Evolutionary conservation across 2,888 invertebrate genomes (phyloP), one percentile per base, ranked within the genome.

Genomic region (Cheilosia grossa): DNA sequence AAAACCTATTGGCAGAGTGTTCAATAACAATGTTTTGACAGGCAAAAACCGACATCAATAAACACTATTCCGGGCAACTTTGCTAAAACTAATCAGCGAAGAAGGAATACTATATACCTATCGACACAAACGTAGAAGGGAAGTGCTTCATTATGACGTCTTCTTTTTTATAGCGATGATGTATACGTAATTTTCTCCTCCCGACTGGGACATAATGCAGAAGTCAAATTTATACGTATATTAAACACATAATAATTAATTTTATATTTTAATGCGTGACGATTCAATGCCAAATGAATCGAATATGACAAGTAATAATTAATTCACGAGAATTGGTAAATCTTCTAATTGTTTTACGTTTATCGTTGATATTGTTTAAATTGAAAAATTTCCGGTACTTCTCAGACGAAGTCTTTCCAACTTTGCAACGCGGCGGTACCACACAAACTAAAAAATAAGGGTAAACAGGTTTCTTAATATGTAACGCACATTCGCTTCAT

Each of bases 381-480:
- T 7, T 27, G 27, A 59, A 9, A n/a, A 4, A 10, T 10, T 6
- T 13, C 0, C 21, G 6, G 37, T 5, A 21, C 15, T 15, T 5
- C 4, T 21, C 21, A 15, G 2, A 4, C 0, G 1, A 5, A 9
- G 9, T 2, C 6, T 17, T 42, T 59, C 13, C 30, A 30, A 30
- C 30, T 40, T 51, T 44, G 10, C 58, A 77, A 69, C 53, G 19
- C 47, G 61, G 37, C 69, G 61, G 51, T 27, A 63, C n/a, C 53
- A 77, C 44, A 51, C 61, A 49, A 69, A 77, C 77, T 77, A 37
- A 77, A n/a, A 66, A 15, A 30, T 30, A 40, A 73, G 17, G 21
- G 42, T 19, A 67, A 66, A 66, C 49, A 75, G 49, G 56, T 75
- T 75, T 33, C 30, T 37, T 42, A 58, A n/a, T n/a, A n/a, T n/a